These are phyloP conservation scores for Aphelocoma californica DNA, from an alignment of 2,797 vertebrate species.

Conservation along the genomic window DNA sequence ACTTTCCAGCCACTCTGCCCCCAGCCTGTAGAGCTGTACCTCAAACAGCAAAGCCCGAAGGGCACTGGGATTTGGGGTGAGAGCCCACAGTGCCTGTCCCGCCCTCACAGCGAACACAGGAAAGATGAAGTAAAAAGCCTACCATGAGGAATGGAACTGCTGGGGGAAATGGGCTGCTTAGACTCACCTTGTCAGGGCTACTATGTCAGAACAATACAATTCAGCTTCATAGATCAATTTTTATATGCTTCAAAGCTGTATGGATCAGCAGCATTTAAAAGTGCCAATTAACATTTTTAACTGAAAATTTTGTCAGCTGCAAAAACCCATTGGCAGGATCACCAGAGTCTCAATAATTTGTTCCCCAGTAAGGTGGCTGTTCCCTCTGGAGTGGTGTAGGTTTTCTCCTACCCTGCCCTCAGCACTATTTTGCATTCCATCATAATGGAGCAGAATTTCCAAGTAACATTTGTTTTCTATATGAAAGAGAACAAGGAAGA, in stretches of 20 bases:
- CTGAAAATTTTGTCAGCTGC: neutral
- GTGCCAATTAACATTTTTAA: neutral
- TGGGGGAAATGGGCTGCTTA: accelerated
- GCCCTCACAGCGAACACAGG: accelerated
- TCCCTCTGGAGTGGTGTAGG: accelerated
- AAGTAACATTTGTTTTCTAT: neutral
- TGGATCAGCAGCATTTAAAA: neutral
- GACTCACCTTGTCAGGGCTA: neutral
- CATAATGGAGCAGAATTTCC: neutral
- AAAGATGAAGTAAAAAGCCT: too few relatives aligned
- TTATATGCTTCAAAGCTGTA: neutral
- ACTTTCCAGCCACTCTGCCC: neutral
- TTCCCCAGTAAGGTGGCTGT: accelerated
- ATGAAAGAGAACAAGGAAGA: neutral
- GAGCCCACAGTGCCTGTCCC: neutral
- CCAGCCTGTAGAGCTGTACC: accelerated
- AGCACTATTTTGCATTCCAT: neutral
- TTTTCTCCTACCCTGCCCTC: neutral
- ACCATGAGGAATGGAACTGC: neutral
- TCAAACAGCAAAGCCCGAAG: accelerated
- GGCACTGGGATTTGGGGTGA: accelerated
- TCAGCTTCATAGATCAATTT: neutral
- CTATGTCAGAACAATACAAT: neutral
- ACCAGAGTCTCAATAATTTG: accelerated
- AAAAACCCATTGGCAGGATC: accelerated